Percentiles rank a stretch among this genome's conserved stretches.
Evolutionary conservation across 2,888 invertebrate species (phyloP).

Genomic region (Mythimna albipuncta): DNA sequence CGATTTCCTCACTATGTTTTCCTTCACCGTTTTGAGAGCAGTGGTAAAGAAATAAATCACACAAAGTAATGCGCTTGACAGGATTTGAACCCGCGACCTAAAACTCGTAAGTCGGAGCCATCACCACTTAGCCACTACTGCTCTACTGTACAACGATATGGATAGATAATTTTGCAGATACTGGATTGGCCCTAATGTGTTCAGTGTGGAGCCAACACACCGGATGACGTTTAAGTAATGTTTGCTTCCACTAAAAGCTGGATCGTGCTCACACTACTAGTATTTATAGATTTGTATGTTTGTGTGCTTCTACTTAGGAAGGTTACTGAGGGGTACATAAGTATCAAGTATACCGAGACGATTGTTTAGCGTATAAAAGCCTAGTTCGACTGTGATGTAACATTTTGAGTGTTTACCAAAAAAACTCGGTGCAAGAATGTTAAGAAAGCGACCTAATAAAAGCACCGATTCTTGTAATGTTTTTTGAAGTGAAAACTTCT

Average conservation of each 20-base stretch:
- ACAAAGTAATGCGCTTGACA: no score
- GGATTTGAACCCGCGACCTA: no score
- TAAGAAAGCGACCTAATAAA: background rate
- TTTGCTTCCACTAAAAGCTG: constrained; percentile 86
- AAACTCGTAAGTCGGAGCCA: no score
- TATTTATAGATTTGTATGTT: constrained; percentile 53
- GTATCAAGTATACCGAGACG: background rate
- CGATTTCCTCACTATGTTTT: no score
- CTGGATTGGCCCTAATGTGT: constrained; percentile 80
- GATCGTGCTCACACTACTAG: constrained; percentile 48
- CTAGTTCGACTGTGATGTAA: background rate
- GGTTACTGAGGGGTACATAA: constrained; percentile 4
- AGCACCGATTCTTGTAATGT: background rate
- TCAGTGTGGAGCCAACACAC: constrained; percentile 76
- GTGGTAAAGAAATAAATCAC: no score
- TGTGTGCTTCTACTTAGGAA: constrained; percentile 21
- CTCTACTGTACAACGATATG: constrained; percentile 14
- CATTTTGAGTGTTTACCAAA: background rate
- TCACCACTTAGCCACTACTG: no score
- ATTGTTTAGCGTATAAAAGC: background rate
- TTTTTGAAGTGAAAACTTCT: no score
- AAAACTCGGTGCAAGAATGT: background rate
- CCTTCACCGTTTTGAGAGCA: no score
- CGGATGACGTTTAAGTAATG: constrained; percentile 87
- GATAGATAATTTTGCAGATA: constrained; percentile 68